Evolutionary conservation across 2,888 invertebrate genomes (phyloP).

Genomic region (Lamellibrachia columna): DNA sequence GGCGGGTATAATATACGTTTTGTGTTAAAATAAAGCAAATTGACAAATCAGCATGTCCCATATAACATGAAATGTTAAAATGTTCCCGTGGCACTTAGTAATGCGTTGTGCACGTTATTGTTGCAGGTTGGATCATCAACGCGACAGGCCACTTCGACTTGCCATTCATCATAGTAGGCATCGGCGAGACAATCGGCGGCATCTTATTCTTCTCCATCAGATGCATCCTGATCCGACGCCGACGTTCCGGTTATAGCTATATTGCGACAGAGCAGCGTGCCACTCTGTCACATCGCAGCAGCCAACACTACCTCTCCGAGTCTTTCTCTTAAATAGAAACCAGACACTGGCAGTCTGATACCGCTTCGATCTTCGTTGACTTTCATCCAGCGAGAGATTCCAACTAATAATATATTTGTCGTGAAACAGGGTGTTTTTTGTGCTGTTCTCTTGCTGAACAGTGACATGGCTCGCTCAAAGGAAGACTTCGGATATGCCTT

Average conservation of each 20-base stretch:
- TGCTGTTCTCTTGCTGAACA: background rate
- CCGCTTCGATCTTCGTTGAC: too few species aligned
- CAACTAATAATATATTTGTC: background rate
- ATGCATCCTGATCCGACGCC: conserved; percentile 24
- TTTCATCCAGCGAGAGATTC: too few species aligned
- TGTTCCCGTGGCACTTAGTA: too few species aligned
- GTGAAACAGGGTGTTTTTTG: background rate
- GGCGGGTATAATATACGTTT: too few species aligned
- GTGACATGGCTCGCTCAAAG: background rate
- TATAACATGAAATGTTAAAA: background rate
- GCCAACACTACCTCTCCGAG: conserved; percentile 6
- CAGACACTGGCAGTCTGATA: background rate
- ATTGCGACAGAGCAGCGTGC: background rate
- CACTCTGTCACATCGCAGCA: background rate
- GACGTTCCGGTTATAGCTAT: background rate
- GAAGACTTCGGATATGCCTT: background rate
- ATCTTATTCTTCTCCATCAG: conserved; percentile 33
- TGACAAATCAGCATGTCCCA: background rate
- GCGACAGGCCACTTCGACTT: conserved; percentile 25
- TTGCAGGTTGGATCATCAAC: conserved; percentile 35
- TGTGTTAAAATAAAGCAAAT: too few species aligned
- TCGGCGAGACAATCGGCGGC: conserved; percentile 30
- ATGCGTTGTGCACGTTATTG: background rate
- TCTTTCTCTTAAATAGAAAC: background rate
- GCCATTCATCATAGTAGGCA: conserved; percentile 36